Evolutionary conservation across 2,113 vertebrate species (phyloP).

Genomic region (Mustelus asterias): DNA sequence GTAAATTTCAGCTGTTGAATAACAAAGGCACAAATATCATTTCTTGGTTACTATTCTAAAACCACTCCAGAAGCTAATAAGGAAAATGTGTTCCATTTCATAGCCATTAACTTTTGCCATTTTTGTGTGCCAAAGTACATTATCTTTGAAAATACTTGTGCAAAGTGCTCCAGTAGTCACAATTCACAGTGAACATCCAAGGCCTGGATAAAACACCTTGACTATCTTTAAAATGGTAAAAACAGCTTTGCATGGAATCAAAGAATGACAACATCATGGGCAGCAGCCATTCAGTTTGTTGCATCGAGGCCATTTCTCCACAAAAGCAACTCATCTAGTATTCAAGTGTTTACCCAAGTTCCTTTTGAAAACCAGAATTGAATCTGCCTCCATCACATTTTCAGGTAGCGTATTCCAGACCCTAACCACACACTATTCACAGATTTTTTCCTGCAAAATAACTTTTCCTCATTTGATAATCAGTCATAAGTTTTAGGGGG

Average conservation of each 20-base stretch:
- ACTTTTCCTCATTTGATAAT: background rate
- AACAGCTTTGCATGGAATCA: no score
- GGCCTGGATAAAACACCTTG: background rate
- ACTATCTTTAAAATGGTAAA: background rate
- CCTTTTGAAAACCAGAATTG: no score
- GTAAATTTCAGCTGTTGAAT: background rate
- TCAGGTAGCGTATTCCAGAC: no score
- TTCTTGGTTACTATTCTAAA: background rate
- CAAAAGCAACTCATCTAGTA: no score
- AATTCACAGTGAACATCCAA: background rate
- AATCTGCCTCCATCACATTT: no score
- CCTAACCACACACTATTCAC: no score
- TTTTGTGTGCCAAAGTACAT: background rate
- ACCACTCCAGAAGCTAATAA: background rate
- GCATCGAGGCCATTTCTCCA: no score
- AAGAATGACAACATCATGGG: no score
- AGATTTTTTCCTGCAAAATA: background rate
- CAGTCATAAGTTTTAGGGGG: background rate
- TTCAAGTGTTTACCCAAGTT: no score
- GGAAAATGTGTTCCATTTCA: background rate
- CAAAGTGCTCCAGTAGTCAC: background rate
- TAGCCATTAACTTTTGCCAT: background rate
- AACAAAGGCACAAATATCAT: background rate
- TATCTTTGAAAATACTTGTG: background rate
- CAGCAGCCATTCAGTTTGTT: no score